phyloP scores from a whole-genome alignment of 2,888 invertebrate genomes.

The Drosophila mayaguana region DNA sequence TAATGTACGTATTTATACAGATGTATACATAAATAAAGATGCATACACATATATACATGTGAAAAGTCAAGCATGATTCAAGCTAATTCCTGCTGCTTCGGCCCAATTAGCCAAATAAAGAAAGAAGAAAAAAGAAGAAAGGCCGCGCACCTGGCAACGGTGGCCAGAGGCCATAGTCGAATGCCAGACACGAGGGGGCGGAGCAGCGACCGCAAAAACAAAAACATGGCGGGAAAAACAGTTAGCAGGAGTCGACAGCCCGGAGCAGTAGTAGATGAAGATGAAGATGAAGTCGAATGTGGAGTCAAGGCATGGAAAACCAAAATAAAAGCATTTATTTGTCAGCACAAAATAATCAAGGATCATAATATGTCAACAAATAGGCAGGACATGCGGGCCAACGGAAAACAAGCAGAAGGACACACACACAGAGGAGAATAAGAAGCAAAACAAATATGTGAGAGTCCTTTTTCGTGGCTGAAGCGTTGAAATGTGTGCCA shows the following conservation, averaged over 20 bases:
- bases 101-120: constrained; percentile 46
- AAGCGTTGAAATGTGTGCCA: constrained; percentile 56
- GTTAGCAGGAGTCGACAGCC: constrained; percentile 9
- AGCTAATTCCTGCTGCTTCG: constrained; percentile 21
- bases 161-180: constrained; percentile 15
- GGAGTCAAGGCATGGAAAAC: constrained; percentile 16
- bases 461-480: constrained; percentile 21
- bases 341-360: constrained; percentile 79
- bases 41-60: not conserved
- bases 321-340: constrained; percentile 75
- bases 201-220: constrained; percentile 32
- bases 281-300: constrained; percentile 30
- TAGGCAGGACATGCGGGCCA: constrained; percentile 38
- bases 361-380: constrained; percentile 79
- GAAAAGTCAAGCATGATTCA: constrained; percentile 9
- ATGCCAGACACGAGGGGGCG: not conserved
- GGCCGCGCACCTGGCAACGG: constrained; percentile 50
- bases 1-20: not conserved
- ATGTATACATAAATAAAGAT: not conserved
- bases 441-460: constrained; percentile 22
- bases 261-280: constrained; percentile 15
- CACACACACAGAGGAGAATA: not conserved
- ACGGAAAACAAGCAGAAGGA: constrained; percentile 5
- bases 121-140: constrained; percentile 15
- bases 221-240: constrained; percentile 38